Base-by-base conservation (phyloP, 2,888 invertebrate species). In the Scaeva pyrastri region DNA sequence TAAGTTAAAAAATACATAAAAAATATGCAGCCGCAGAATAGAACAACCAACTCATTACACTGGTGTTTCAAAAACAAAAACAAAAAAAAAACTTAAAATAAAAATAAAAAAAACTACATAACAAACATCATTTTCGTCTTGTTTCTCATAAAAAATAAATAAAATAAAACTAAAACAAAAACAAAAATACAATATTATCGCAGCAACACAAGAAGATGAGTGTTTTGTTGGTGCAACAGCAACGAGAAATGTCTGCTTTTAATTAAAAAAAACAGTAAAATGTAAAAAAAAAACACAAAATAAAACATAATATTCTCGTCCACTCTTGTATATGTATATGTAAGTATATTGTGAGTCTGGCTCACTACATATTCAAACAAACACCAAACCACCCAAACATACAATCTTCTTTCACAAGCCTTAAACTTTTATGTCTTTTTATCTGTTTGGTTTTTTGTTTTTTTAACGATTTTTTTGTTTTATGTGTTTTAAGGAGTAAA, bases 361-460 rank as follows among this genome's bases (percentile, higher is more conserved):
- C 31, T 75, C 64, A 70, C 36, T 50, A 19, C 16, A 48, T 48
- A 39, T 58, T 16, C 58, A 58, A 6, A 23, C 6, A 23, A 1
- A 55, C 1, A 21, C 14, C 2, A 52, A 7, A 8, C 23, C n/a
- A n/a, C n/a, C n/a, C n/a, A n/a, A n/a, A 26, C 14, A 19, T 19
- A 39, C 19, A 39, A 21, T 60, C 39, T 60, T 78, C 72, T 55
- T 50, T 77, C 43, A 50, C 62, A 76, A 66, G 72, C 66, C 60
- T 76, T 68, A 80, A 84, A 85, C 76, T 85, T 85, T 85, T 76
- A 85, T 76, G 68, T 76, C 60, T 85, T 68, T 60, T 50, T 73
- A 21, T 50, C 60, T 43, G 39, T 55, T 60, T 70, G 43, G 31
- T 16, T 12, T 36, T 41, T 48, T 19, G 12, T 41, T 64, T 71